phyloP scores from a whole-genome alignment of 2,888 invertebrate species.

The Alviniconcha strummeri region DNA sequence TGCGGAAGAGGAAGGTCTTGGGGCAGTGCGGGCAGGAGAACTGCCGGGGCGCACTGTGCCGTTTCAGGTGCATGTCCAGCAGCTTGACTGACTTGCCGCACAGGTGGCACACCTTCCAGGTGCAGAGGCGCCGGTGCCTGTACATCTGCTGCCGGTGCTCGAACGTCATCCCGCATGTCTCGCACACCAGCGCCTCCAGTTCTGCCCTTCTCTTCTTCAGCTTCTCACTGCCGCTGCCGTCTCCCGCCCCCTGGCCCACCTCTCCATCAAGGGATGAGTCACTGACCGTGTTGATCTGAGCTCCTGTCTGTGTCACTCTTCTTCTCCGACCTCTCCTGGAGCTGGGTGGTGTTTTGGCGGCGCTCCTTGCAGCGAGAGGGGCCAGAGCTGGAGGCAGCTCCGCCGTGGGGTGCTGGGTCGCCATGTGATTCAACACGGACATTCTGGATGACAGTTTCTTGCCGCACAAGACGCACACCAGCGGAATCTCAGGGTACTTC shows the following conservation, averaged over 20 bases:
- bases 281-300: background rate
- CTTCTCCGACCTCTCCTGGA: background rate
- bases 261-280: background rate
- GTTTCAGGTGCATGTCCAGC: conserved; percentile 32
- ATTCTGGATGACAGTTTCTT: conserved; percentile 4
- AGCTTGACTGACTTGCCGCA: conserved; percentile 13
- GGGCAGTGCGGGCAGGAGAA: conserved; percentile 20
- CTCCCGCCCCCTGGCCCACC: background rate
- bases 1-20: conserved; percentile 12
- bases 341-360: background rate
- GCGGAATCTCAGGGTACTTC: conserved; percentile 8
- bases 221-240: no score
- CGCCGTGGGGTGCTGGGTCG: background rate
- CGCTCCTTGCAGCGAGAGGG: background rate
- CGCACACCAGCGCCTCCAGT: conserved; percentile 1
- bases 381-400: background rate
- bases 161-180: conserved; percentile 1
- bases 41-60: background rate
- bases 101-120: conserved; percentile 17
- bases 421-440: conserved; percentile 2
- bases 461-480: background rate
- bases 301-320: no score
- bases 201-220: background rate
- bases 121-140: conserved; percentile 12
- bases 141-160: conserved; percentile 11